These are phyloP conservation scores for Drosophila ustulata DNA, from an alignment of 2,888 invertebrate species.

Conservation along the genomic window DNA sequence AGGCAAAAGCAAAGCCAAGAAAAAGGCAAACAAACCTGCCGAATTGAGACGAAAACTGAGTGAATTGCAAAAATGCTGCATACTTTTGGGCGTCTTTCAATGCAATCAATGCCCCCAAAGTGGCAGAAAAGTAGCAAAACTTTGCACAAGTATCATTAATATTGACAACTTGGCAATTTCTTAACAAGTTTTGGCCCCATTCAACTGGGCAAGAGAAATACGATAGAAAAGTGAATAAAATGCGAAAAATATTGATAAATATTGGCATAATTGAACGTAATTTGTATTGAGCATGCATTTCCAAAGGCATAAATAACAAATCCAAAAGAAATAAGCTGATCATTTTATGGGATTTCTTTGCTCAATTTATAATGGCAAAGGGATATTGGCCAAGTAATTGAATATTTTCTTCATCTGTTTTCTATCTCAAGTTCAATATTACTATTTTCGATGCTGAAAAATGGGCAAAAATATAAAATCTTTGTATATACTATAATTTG, in stretches of 20 bases:
- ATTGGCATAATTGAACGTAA: slow-evolving; percentile 10
- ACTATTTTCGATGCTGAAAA: too few species aligned
- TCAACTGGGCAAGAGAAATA: neutral
- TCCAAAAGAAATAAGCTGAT: neutral
- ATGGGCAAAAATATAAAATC: too few species aligned
- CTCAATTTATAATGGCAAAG: neutral
- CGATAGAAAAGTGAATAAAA: neutral
- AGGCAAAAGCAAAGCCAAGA: neutral
- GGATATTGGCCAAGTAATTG: neutral
- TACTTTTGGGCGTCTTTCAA: slow-evolving; percentile 49
- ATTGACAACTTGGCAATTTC: slow-evolving; percentile 23
- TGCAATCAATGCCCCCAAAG: slow-evolving; percentile 5
- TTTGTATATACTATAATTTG: neutral
- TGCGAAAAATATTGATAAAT: slow-evolving; percentile 21
- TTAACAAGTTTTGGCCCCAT: neutral
- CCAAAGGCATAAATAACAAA: neutral
- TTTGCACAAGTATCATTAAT: slow-evolving; percentile 22
- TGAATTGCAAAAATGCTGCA: slow-evolving; percentile 42
- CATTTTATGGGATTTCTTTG: neutral
- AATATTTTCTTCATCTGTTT: neutral
- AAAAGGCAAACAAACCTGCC: slow-evolving; percentile 4
- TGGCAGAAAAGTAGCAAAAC: slow-evolving; percentile 9
- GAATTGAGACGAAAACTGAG: slow-evolving; percentile 1
- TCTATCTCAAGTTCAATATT: neutral
- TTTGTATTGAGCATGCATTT: neutral